Percentiles rank a stretch among this genome's conserved stretches.
Conservation (phyloP, 2,888 invertebrate species). For the Bhutanitis thaidina region DNA sequence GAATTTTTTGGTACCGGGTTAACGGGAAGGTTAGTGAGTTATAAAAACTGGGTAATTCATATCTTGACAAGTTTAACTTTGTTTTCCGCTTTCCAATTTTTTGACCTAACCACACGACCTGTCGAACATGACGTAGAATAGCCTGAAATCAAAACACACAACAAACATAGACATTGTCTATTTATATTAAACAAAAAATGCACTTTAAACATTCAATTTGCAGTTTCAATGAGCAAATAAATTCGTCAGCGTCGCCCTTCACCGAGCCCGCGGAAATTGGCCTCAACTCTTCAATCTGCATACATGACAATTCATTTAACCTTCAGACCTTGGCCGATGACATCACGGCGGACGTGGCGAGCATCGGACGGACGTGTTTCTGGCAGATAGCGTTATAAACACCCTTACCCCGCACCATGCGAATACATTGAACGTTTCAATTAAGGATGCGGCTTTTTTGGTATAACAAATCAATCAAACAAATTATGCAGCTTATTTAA, state of each 20-base stretch:
- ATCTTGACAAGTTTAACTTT: too few relatives aligned
- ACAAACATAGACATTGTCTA: too few relatives aligned
- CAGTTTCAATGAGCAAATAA: conserved; percentile 22
- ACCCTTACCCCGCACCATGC: conserved; percentile 27
- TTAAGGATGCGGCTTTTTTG: conserved; percentile 24
- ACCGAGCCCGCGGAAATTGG: conserved; percentile 28
- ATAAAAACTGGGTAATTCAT: too few relatives aligned
- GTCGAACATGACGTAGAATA: too few relatives aligned
- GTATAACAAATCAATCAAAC: background rate
- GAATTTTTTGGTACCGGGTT: too few relatives aligned
- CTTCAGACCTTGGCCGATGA: conserved; percentile 50
- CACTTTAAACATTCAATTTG: conserved; percentile 17
- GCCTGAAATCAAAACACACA: too few relatives aligned
- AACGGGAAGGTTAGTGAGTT: too few relatives aligned
- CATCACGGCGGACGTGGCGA: conserved; percentile 28
- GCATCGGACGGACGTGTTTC: conserved; percentile 22
- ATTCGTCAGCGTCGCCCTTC: conserved; percentile 30
- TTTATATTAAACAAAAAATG: background rate
- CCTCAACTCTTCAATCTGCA: conserved; percentile 30
- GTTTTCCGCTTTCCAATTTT: too few relatives aligned
- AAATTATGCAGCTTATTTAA: too few relatives aligned
- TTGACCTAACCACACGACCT: too few relatives aligned
- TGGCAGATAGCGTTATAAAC: conserved; percentile 31
- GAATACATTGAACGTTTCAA: conserved; percentile 3
- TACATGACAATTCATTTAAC: conserved; percentile 49